Conservation (phyloP, 2,113 vertebrate genomes). For the Perca flavescens region DNA sequence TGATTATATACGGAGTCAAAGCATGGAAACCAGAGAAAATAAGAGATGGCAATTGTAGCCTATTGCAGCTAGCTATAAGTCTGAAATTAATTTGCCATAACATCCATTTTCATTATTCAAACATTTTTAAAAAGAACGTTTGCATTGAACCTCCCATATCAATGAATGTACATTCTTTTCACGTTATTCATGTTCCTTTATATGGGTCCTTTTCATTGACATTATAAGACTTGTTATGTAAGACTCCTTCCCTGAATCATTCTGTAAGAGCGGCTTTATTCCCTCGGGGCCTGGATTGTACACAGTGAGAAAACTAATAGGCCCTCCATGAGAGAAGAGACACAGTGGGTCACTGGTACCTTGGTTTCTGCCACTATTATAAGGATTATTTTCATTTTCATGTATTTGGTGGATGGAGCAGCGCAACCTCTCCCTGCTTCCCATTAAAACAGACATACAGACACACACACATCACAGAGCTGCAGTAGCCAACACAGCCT, state of each 20-base stretch:
- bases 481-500: constrained; percentile 25
- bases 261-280: constrained; percentile 68
- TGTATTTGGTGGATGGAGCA: constrained; percentile 40
- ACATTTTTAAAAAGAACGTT: neutral
- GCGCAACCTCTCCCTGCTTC: neutral
- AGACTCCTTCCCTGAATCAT: constrained; percentile 69
- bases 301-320: constrained; percentile 74
- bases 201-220: constrained; percentile 76
- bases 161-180: constrained; percentile 33
- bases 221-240: constrained; percentile 80
- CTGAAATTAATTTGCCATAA: neutral
- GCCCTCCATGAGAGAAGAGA: constrained; percentile 44
- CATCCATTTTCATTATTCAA: neutral
- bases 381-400: constrained; percentile 52
- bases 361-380: constrained; percentile 34
- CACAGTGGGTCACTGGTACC: constrained; percentile 28
- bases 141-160: constrained; percentile 1
- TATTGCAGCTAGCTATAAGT: neutral
- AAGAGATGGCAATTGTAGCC: neutral
- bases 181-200: constrained; percentile 64
- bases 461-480: constrained; percentile 9
- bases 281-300: constrained; percentile 73
- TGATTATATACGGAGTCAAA: neutral
- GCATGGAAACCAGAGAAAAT: neutral
- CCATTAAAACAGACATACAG: constrained; percentile 50